Evolutionary conservation across 2,797 vertebrate genomes (phyloP), one percentile per base, ranked within the genome.

Genomic region (Numenius phaeopus): DNA sequence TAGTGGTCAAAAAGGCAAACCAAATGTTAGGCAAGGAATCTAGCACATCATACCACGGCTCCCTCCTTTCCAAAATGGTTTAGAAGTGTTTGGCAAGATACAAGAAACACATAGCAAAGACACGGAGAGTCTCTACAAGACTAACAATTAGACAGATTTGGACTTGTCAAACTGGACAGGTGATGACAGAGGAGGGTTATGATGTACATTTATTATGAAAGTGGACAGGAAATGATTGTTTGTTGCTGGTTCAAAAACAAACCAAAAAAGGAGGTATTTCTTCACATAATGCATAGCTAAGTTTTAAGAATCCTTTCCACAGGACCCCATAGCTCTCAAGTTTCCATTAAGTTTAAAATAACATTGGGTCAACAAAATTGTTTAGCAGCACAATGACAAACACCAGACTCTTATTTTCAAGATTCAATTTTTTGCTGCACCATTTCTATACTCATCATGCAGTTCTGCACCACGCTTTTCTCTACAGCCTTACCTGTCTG

Each of bases 151-250:
- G 65, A 78, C 59, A 39, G 29, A 89, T 44, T 52, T 64, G 64
- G 61, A 88, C 90, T 86, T 46, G 90, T 46, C 80, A 83, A 22
- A 95, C 94, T 65, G 86, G 95, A 83, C 62, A 37, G 71, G 77
- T 27, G 57, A 96, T 3, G 16, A 91, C 83, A 81, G 54, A 71
- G 44, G 27, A 73, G 46, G 37, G 46, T 46, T 65, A 88, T 24
- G 40, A 72, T 59, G 39, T 49, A 75, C 13, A 47, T 49, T 66
- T 57, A 58, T 71, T 86, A 93, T 14, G 27, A 85, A 91, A 29
- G 58, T 44, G 57, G 69, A 83, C 76, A 96, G 90, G 83, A 95
- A 94, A 90, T 72, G 42, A 76, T 34, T 5, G 30, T 44, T 90
- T 11, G 4, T 47, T 78, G 50, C 37, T 64, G 18, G 7, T 69